Percentiles rank a stretch among this genome's conserved stretches.
These are phyloP conservation scores for Eutrigla gurnardus DNA, from an alignment of 2,797 vertebrate species.

Conservation along the genomic window DNA sequence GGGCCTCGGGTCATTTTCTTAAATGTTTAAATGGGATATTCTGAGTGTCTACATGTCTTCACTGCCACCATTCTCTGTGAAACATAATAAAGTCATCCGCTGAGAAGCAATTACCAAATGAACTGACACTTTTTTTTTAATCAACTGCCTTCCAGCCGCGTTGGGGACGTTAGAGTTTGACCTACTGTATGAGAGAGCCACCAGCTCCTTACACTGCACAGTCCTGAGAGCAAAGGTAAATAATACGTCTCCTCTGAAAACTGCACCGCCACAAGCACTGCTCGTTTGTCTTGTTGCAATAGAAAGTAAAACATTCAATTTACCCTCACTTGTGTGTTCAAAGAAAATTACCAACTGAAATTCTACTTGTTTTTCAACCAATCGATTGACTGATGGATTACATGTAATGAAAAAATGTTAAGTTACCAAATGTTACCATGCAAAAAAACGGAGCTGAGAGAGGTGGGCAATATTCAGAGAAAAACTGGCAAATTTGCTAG, in stretches of 20 bases:
- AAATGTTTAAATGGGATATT: conserved; percentile 2
- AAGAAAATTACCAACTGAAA: not conserved
- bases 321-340: not conserved
- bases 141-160: conserved; percentile 80
- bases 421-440: too few relatives aligned
- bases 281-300: not conserved
- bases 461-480: too few relatives aligned
- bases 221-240: conserved; percentile 90
- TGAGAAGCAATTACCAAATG: conserved; percentile 46
- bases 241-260: not conserved
- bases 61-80: not conserved
- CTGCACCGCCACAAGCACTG: not conserved
- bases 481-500: too few relatives aligned
- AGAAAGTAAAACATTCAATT: not conserved
- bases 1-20: not conserved
- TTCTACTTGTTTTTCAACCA: not conserved
- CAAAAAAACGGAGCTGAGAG: too few relatives aligned
- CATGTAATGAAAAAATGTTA: too few relatives aligned
- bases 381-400: too few relatives aligned
- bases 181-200: conserved; percentile 88
- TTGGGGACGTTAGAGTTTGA: conserved; percentile 91
- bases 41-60: not conserved
- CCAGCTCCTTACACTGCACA: conserved; percentile 89
- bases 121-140: conserved; percentile 10
- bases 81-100: conserved; percentile 26